Evolutionary conservation across 2,113 vertebrate genomes (phyloP), one percentile per base, ranked within the genome.

Genomic region (Colistium nudipinnis): DNA sequence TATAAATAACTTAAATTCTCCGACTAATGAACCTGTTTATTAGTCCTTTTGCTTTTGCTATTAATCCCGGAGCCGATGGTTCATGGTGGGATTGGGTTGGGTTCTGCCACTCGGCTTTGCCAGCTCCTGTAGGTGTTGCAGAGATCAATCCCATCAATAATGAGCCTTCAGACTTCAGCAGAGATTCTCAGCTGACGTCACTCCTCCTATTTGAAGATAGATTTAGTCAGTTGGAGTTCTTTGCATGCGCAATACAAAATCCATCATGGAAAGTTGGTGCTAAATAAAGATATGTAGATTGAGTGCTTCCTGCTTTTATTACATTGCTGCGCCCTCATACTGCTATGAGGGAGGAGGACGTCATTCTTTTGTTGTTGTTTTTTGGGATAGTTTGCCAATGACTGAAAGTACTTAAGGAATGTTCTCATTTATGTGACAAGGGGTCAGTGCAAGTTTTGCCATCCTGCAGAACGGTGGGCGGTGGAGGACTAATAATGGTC

Each of bases 121-220:
- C 45, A 70, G 75, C 81, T 78, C 53, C 70, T 47, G 79, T 81
- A 84, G 69, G 85, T 86, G 86, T 81, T 85, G 76, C 70, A 80
- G 56, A 88, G 89, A 92, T 91, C 90, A 90, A 86, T 65, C 76
- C 78, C 24, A 39, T 74, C 70, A 78, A 82, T 89, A 90, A 90
- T 82, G 65, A 87, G 81, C 79, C 88, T 88, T 77, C 88, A 78
- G 82, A 86, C 82, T 82, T 87, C 71, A 66, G 78, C 56, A 13
- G 83, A 87, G 86, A 88, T 91, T 87, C n/a, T 89, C 49, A 87
- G 86, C 79, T 89, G 84, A 89, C 82, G 78, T 87, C 80, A 80
- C 73, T 73, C 56, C 77, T 52, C 67, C 73, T 27, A 78, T 81
- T 65, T 74, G 43, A 64, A 74, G 70, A 65, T 83, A 84, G 76